These are phyloP conservation scores for Halichoerus grypus DNA, from an alignment of 2,113 vertebrate species.

Conservation along the genomic window DNA sequence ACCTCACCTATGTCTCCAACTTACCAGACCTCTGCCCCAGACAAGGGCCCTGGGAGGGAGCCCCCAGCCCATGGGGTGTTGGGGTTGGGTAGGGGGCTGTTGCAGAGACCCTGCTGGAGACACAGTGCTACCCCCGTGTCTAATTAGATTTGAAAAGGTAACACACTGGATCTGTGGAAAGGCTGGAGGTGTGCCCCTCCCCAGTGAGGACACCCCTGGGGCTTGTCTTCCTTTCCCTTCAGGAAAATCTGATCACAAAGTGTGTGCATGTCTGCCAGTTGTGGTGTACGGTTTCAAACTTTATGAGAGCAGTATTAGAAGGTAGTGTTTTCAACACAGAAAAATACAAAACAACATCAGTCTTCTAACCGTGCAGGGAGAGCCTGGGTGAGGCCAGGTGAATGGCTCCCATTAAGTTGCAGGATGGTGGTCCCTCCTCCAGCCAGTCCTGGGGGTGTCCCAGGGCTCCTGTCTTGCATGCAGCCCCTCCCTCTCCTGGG, in stretches of 20 bases:
- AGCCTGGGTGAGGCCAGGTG: neutral
- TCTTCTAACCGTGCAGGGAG: too few species aligned
- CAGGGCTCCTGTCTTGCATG: neutral
- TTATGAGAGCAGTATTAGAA: neutral
- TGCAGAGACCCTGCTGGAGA: too few species aligned
- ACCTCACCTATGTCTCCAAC: too few species aligned
- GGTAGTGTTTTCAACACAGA: neutral
- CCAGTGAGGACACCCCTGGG: accelerated
- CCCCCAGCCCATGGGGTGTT: too few species aligned
- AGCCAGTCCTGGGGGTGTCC: neutral
- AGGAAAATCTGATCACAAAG: accelerated
- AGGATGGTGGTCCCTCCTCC: neutral
- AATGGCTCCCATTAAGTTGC: accelerated
- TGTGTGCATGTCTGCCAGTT: accelerated
- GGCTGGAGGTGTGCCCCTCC: accelerated
- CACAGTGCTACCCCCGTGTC: accelerated
- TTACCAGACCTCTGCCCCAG: too few species aligned
- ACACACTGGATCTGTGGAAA: neutral
- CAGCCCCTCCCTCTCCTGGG: neutral
- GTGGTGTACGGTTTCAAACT: accelerated
- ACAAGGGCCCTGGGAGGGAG: neutral
- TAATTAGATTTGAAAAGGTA: neutral
- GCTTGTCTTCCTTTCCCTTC: too few species aligned
- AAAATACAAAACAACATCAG: accelerated
- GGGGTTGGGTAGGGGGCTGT: too few species aligned